These are phyloP conservation scores for Centroberyx gerrardi DNA, from an alignment of 2,797 vertebrate species.

Conservation along the genomic window DNA sequence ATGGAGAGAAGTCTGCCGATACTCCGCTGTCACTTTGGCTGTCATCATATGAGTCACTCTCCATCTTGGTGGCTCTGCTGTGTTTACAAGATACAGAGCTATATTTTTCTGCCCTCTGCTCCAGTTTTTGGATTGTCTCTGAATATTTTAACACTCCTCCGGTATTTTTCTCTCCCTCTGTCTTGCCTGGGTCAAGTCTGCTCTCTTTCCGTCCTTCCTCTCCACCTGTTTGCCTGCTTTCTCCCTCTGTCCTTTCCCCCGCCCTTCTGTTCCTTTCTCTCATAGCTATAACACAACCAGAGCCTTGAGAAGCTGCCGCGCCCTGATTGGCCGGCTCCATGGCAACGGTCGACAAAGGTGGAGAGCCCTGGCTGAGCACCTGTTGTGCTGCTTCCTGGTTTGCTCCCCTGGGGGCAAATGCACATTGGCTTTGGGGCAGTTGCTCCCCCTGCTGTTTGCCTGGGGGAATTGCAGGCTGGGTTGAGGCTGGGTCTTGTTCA, in stretches of 20 bases:
- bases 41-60: constrained; percentile 79
- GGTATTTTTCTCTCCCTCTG: constrained; percentile 25
- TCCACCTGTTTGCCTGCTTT: constrained; percentile 61
- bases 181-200: constrained; percentile 48
- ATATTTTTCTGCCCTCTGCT: constrained; percentile 15
- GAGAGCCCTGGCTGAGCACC: constrained; percentile 77
- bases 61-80: constrained; percentile 72
- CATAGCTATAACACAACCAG: constrained; percentile 61
- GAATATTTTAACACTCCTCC: constrained; percentile 28
- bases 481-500: constrained; percentile 3
- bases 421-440: constrained; percentile 44
- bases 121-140: constrained; percentile 28
- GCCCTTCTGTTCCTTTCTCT: constrained; percentile 67
- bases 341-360: constrained; percentile 84
- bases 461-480: constrained; percentile 36
- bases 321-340: constrained; percentile 77
- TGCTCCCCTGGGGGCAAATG: constrained; percentile 41
- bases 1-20: constrained; percentile 83
- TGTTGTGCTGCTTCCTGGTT: constrained; percentile 84
- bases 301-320: constrained; percentile 59
- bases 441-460: constrained; percentile 78
- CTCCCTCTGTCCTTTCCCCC: constrained; percentile 62
- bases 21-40: constrained; percentile 86
- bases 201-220: constrained; percentile 58
- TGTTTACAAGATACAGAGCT: constrained; percentile 23